These are phyloP conservation scores for Mugil cephalus DNA, from an alignment of 2,113 vertebrate genomes.

Conservation along the genomic window DNA sequence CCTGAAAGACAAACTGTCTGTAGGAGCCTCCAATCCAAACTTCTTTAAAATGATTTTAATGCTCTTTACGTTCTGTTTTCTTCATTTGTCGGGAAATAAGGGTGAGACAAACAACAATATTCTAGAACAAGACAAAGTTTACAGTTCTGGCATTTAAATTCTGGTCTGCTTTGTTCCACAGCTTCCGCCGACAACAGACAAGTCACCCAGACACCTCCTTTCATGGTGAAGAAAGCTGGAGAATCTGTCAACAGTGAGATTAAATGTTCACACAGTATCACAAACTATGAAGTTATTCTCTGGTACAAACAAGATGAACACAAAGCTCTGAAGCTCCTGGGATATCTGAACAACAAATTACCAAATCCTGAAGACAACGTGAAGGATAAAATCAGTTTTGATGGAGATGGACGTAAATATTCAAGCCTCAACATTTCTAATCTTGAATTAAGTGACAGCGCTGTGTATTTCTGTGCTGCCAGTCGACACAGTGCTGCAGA, in stretches of 20 bases:
- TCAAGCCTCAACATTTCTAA: conserved; percentile 19
- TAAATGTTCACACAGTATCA: conserved; percentile 52
- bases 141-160: background rate
- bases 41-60: conserved; percentile 25
- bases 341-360: conserved; percentile 47
- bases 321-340: conserved; percentile 46
- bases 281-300: background rate
- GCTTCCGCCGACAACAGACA: conserved; percentile 3
- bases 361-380: background rate
- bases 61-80: conserved; percentile 7
- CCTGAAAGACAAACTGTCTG: background rate
- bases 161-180: conserved; percentile 14
- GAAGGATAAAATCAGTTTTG: conserved; percentile 45
- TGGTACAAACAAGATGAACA: conserved; percentile 70
- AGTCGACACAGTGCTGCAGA: conserved; percentile 51
- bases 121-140: background rate
- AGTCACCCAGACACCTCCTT: conserved; percentile 53
- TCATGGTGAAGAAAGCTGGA: conserved; percentile 30
- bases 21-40: background rate
- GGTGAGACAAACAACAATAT: conserved; percentile 18
- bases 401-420: background rate
- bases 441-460: conserved; percentile 20
- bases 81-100: conserved; percentile 21
- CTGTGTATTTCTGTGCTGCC: conserved; percentile 60
- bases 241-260: conserved; percentile 53